These are phyloP conservation scores for Paracentrotus lividus DNA, from an alignment of 53 echinoderm and acorn worm genomes.

Conservation along the genomic window DNA sequence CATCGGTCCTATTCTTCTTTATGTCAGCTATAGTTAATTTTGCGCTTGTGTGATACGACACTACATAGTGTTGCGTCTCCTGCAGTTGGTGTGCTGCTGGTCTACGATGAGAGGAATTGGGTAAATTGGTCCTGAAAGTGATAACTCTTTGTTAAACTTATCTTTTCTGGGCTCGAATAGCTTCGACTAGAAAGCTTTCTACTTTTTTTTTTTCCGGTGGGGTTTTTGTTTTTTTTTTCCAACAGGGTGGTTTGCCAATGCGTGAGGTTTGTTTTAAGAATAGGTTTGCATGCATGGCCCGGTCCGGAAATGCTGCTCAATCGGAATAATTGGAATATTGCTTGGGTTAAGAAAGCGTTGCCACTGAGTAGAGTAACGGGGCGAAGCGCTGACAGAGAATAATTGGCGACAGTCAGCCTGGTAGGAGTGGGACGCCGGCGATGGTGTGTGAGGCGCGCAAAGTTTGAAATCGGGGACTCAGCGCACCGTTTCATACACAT, in stretches of 20 bases:
- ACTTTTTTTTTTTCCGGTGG: no score
- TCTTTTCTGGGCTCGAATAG: neutral
- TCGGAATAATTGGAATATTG: slow-evolving; percentile 72
- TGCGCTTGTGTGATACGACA: slow-evolving; percentile 57
- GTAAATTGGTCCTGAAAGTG: slow-evolving; percentile 71
- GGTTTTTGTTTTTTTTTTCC: neutral
- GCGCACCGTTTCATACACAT: slow-evolving; percentile 4
- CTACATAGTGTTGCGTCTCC: slow-evolving; percentile 43
- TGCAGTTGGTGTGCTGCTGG: slow-evolving; percentile 55
- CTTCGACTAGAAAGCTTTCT: neutral
- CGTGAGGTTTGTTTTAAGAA: slow-evolving; percentile 69
- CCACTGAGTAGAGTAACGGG: slow-evolving; percentile 66
- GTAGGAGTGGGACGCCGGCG: slow-evolving; percentile 61
- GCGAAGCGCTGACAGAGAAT: slow-evolving; percentile 70
- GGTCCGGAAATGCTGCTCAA: slow-evolving; percentile 68
- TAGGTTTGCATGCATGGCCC: slow-evolving; percentile 53
- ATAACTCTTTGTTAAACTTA: slow-evolving; percentile 46
- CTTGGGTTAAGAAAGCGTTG: slow-evolving; percentile 64
- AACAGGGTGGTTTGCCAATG: slow-evolving; percentile 25
- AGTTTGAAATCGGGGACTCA: slow-evolving; percentile 52
- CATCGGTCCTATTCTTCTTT: slow-evolving; percentile 9
- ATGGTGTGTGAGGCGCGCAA: slow-evolving; percentile 47
- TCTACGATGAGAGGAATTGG: no score
- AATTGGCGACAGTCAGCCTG: slow-evolving; percentile 63
- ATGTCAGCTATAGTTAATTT: slow-evolving; percentile 43